Percentiles rank a stretch among this genome's conserved stretches.
phyloP scores from a whole-genome alignment of 2,888 invertebrate genomes.

The Drosophila sordidula region DNA sequence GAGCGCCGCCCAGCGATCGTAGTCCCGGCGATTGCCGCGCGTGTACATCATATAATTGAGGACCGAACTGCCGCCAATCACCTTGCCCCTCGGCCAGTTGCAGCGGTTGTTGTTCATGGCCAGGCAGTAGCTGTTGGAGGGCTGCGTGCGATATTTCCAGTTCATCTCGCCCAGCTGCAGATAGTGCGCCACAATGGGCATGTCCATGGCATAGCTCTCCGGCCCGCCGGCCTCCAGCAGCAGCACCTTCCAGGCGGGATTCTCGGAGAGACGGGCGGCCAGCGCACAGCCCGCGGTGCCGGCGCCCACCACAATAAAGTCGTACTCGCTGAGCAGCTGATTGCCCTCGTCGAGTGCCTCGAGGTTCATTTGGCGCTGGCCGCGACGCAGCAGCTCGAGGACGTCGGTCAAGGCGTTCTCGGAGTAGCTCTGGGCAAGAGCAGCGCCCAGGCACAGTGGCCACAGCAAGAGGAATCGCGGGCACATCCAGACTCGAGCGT shows the following conservation, averaged over 20 bases:
- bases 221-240: slow-evolving; percentile 90
- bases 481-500: slow-evolving; percentile 2
- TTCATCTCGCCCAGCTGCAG: slow-evolving; percentile 90
- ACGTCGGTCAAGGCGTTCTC: slow-evolving; percentile 41
- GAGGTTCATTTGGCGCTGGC: slow-evolving; percentile 70
- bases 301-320: slow-evolving; percentile 92
- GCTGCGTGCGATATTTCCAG: slow-evolving; percentile 92
- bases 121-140: slow-evolving; percentile 89
- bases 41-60: slow-evolving; percentile 93
- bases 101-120: slow-evolving; percentile 91
- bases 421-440: slow-evolving; percentile 26
- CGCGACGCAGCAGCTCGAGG: slow-evolving; percentile 73
- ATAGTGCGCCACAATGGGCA: slow-evolving; percentile 89
- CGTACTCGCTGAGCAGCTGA: slow-evolving; percentile 86
- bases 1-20: slow-evolving; percentile 90
- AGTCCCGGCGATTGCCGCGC: slow-evolving; percentile 89
- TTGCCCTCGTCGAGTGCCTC: slow-evolving; percentile 71
- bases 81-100: slow-evolving; percentile 92
- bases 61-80: slow-evolving; percentile 92
- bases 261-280: slow-evolving; percentile 90
- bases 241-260: slow-evolving; percentile 88
- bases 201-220: slow-evolving; percentile 90
- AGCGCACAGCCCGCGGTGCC: slow-evolving; percentile 92
- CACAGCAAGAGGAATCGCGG: slow-evolving; percentile 18
- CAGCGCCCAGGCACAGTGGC: neutral